Evolutionary conservation across 1,140 invertebrate species (phyloP).

Genomic region (Lepidostoma basale): DNA sequence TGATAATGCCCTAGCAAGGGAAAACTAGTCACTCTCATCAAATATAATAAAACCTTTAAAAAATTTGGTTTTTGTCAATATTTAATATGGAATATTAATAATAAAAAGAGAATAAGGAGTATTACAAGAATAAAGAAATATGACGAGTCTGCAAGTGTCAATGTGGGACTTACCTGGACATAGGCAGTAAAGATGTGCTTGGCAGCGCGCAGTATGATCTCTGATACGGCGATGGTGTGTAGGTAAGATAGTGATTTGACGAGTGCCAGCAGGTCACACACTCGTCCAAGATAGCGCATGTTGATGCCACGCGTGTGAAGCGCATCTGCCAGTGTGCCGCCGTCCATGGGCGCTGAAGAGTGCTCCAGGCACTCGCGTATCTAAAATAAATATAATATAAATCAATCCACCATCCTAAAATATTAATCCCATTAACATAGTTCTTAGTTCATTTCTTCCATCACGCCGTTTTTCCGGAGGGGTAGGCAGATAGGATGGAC

Average conservation of each 20-base stretch:
- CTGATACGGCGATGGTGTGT: constrained; percentile 84
- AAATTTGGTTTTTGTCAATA: too few relatives aligned
- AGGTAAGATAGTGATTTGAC: constrained; percentile 86
- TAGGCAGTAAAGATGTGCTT: constrained; percentile 95
- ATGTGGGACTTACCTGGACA: constrained; percentile 70
- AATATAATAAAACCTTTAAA: too few relatives aligned
- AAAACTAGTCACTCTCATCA: too few relatives aligned
- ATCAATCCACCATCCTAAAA: too few relatives aligned
- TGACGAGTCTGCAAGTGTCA: not conserved
- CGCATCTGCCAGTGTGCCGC: constrained; percentile 89
- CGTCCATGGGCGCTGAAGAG: constrained; percentile 92
- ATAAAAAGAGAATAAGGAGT: not conserved
- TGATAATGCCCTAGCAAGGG: too few relatives aligned
- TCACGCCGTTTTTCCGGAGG: too few relatives aligned
- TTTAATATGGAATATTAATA: constrained; percentile 3
- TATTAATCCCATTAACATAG: too few relatives aligned
- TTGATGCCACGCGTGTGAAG: constrained; percentile 96
- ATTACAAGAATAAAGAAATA: not conserved
- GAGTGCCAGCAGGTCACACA: constrained; percentile 78
- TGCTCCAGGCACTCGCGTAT: constrained; percentile 92
- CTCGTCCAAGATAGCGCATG: constrained; percentile 92
- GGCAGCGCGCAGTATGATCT: constrained; percentile 84
- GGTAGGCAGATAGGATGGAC: too few relatives aligned
- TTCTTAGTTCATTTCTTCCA: too few relatives aligned
- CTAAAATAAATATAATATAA: too few relatives aligned